Conservation (phyloP, 2,797 vertebrate species). For the Masticophis lateralis region DNA sequence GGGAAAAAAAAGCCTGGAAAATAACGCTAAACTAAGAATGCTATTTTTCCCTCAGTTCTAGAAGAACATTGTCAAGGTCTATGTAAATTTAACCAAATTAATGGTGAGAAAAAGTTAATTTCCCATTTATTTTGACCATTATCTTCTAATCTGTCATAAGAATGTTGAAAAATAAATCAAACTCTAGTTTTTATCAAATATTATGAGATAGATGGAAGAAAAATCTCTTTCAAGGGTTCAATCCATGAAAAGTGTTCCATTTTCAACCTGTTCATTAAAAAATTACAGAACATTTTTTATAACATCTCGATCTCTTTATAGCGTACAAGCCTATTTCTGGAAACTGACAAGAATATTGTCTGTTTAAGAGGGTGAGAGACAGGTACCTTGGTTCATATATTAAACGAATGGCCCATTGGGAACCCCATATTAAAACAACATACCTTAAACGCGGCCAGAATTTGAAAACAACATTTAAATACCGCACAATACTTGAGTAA, state of each 20-base stretch:
- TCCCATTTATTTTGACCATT: constrained; percentile 36
- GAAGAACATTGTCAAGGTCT: neutral
- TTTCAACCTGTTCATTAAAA: constrained; percentile 23
- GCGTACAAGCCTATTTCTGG: constrained; percentile 22
- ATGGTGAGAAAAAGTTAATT: constrained; percentile 35
- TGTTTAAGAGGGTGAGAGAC: neutral
- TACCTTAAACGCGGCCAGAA: too few relatives aligned
- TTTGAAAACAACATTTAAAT: too few relatives aligned
- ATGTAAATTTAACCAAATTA: constrained; percentile 13
- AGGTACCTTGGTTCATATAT: neutral
- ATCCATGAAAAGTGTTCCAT: constrained; percentile 45
- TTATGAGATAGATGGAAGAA: neutral
- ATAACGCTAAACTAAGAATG: neutral
- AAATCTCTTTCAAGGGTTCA: constrained; percentile 10
- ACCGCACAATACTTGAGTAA: too few relatives aligned
- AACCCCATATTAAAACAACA: too few relatives aligned
- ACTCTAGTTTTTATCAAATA: constrained; percentile 59
- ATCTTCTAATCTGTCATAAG: constrained; percentile 30
- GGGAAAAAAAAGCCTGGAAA: neutral
- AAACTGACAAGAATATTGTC: neutral
- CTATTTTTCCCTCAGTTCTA: neutral
- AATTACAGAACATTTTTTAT: constrained; percentile 21
- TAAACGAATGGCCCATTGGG: neutral
- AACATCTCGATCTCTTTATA: constrained; percentile 34
- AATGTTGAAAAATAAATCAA: neutral